Evolutionary conservation across 2,797 vertebrate species (phyloP).

Genomic region (Phaenicophaeus curvirostris): DNA sequence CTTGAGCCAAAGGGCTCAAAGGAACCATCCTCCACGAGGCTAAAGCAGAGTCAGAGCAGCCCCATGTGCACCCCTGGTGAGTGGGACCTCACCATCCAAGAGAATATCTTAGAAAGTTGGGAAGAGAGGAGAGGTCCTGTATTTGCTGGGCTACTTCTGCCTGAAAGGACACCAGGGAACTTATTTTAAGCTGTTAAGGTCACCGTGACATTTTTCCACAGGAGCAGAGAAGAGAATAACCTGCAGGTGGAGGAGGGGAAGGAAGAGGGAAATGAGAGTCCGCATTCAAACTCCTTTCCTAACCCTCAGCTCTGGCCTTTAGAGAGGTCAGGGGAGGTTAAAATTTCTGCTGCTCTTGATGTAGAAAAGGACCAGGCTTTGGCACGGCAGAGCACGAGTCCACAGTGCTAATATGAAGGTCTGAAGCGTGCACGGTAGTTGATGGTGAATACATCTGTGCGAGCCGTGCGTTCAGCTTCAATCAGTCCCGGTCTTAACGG

Average conservation of each 20-base stretch:
- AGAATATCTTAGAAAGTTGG: not conserved
- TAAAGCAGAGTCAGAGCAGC: not conserved
- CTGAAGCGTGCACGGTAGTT: rapidly evolving
- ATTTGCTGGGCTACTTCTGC: not conserved
- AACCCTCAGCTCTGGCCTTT: not conserved
- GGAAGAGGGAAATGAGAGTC: conserved; percentile 67
- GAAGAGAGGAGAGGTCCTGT: not conserved
- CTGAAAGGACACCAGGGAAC: not conserved
- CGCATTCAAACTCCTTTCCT: not conserved
- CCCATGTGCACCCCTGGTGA: rapidly evolving
- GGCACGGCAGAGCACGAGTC: not conserved
- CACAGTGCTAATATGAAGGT: rapidly evolving
- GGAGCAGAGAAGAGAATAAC: conserved; percentile 41
- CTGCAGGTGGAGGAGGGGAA: conserved; percentile 66
- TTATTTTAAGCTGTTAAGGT: conserved; percentile 66
- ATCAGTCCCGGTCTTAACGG: rapidly evolving
- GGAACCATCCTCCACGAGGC: rapidly evolving
- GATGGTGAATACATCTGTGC: not conserved
- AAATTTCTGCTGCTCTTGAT: not conserved
- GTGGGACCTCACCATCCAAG: rapidly evolving
- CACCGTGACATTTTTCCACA: conserved; percentile 58
- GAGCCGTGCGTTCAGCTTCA: rapidly evolving
- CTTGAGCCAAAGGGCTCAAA: not conserved
- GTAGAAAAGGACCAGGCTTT: not conserved
- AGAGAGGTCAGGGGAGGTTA: conserved; percentile 4